Percentiles rank a stretch among this genome's conserved stretches.
phyloP scores from a whole-genome alignment of 2,797 vertebrate species.

The Rhinoraja longicauda region DNA sequence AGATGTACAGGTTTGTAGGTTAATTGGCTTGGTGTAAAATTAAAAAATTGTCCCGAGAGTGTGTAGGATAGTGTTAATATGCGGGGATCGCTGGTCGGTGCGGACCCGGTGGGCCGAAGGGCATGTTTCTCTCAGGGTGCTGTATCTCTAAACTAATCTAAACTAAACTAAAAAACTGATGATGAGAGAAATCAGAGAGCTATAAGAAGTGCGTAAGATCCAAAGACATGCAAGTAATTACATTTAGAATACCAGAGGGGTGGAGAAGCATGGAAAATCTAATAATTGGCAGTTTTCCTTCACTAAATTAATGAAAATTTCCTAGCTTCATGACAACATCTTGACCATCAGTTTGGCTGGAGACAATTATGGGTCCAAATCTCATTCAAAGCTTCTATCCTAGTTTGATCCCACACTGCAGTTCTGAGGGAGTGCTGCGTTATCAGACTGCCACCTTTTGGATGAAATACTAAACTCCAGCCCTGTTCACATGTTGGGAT shows the following conservation, averaged over 20 bases:
- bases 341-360: neutral
- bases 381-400: neutral
- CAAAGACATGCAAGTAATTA: too few species aligned
- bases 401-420: neutral
- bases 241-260: neutral
- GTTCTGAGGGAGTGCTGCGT: neutral
- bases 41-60: too few species aligned
- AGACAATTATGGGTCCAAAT: neutral
- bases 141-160: too few species aligned
- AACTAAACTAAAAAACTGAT: too few species aligned
- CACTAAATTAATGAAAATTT: neutral
- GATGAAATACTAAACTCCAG: neutral
- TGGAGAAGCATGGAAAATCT: neutral
- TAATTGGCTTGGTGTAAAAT: too few species aligned
- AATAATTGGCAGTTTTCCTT: neutral
- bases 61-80: too few species aligned
- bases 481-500: neutral
- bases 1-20: too few species aligned
- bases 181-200: too few species aligned
- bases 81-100: too few species aligned
- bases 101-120: too few species aligned
- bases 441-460: neutral
- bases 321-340: neutral
- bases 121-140: too few species aligned
- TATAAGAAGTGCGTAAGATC: too few species aligned